These are phyloP conservation scores for Hanleya hanleyi DNA, from an alignment of 2,888 invertebrate genomes.

Conservation along the genomic window DNA sequence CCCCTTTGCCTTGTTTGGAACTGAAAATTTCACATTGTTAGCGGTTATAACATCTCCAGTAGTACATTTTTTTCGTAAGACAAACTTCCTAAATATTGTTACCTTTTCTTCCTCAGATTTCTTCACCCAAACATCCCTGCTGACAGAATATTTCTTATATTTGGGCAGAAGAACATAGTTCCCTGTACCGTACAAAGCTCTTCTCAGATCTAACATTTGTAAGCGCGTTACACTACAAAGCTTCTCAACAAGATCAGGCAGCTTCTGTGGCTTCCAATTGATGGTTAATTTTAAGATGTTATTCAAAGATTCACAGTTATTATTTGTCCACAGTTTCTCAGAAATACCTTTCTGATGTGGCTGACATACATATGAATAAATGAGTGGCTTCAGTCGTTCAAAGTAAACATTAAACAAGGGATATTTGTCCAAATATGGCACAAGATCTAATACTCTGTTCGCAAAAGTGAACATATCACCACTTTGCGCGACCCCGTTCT, in stretches of 20 bases:
- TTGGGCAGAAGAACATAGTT: slow-evolving; percentile 16
- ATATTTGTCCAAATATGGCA: neutral
- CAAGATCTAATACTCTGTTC: neutral
- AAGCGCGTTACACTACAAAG: slow-evolving; percentile 12
- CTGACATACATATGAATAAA: neutral
- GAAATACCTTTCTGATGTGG: neutral
- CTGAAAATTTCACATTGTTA: neutral
- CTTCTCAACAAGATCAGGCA: slow-evolving; percentile 24
- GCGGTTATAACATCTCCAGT: neutral
- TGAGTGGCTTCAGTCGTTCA: neutral
- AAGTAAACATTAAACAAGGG: neutral
- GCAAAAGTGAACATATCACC: neutral
- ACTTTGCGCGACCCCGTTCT: neutral
- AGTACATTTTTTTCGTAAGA: neutral
- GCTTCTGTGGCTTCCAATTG: slow-evolving; percentile 28
- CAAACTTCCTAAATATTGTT: neutral
- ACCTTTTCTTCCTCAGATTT: neutral
- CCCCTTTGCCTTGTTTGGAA: neutral
- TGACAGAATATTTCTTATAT: neutral
- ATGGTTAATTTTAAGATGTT: slow-evolving; percentile 24
- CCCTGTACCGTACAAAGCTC: slow-evolving; percentile 29
- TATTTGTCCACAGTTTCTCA: slow-evolving; percentile 34
- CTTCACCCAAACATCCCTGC: neutral
- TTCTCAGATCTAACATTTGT: slow-evolving; percentile 23
- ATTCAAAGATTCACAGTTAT: slow-evolving; percentile 37